phyloP scores from a whole-genome alignment of 2,113 vertebrate species.

The Pogonocichla stellata region DNA sequence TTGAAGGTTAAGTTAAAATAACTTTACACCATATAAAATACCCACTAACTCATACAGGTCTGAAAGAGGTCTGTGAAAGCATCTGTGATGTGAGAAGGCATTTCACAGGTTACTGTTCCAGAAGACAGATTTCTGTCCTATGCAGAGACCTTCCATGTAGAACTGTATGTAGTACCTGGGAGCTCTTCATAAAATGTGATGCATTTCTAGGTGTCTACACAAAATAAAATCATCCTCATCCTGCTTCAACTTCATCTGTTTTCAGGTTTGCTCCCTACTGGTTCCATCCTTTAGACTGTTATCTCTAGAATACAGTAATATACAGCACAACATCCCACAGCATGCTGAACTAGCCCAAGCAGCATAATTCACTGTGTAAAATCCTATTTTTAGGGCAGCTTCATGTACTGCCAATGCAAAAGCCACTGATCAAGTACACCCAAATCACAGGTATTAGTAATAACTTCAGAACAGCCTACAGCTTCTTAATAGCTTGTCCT shows the following conservation, averaged over 20 bases:
- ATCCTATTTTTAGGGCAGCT: background rate
- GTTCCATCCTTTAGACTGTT: background rate
- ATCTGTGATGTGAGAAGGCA: background rate
- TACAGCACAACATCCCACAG: background rate
- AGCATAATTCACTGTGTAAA: background rate
- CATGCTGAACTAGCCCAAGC: background rate
- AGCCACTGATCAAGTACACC: background rate
- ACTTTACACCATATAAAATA: background rate
- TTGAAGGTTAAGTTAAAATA: background rate
- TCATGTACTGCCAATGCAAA: background rate
- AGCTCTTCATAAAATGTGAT: background rate
- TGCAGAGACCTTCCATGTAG: background rate
- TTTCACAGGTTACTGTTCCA: background rate
- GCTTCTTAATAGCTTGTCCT: background rate
- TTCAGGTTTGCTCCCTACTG: background rate
- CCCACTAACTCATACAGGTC: background rate
- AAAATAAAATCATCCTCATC: background rate
- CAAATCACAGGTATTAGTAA: background rate
- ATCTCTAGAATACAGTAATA: background rate
- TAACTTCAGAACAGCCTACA: background rate
- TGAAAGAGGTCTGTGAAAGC: background rate
- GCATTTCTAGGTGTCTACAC: fast-evolving
- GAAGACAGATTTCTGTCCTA: background rate
- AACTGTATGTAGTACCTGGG: fast-evolving
- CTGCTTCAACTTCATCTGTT: background rate